Conservation (phyloP, 2,113 vertebrate species). For the Melanotaenia duboulayi region DNA sequence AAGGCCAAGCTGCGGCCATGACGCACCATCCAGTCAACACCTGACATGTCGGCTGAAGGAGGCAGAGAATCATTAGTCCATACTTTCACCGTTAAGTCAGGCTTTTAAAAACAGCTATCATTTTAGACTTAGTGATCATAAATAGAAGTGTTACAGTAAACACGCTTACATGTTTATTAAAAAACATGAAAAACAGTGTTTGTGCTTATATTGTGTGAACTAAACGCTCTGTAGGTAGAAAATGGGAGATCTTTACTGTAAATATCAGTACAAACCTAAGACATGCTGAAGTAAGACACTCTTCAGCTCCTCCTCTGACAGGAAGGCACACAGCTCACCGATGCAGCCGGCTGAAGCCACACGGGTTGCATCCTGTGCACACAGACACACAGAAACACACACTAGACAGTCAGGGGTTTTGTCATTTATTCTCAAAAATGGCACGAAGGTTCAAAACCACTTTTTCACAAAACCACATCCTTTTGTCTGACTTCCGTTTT, state of each 20-base stretch:
- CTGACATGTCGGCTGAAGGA: constrained; percentile 89
- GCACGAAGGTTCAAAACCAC: constrained; percentile 35
- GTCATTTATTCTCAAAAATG: constrained; percentile 27
- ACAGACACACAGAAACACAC: constrained; percentile 2
- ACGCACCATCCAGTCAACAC: constrained; percentile 99
- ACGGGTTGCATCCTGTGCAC: constrained; percentile 92
- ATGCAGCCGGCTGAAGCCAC: constrained; percentile 95
- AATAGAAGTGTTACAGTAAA: background rate
- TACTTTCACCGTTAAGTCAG: background rate
- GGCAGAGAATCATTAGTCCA: background rate
- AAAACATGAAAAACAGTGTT: background rate
- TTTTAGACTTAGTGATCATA: background rate
- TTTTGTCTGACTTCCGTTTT: constrained; percentile 64
- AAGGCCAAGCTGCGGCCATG: constrained; percentile 94
- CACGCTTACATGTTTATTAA: background rate
- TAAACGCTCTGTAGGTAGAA: background rate
- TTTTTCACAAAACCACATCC: constrained; percentile 76
- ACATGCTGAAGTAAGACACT: constrained; percentile 89
- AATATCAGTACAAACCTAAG: constrained; percentile 83
- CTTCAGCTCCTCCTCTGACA: constrained; percentile 93
- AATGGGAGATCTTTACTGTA: background rate
- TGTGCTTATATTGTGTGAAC: background rate
- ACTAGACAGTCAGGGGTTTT: background rate
- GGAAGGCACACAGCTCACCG: constrained; percentile 93
- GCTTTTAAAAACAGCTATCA: background rate